A percentile compares a stretch with the other conserved stretches of the same genome.
These are phyloP conservation scores for Trochalopteron elliotii DNA, from an alignment of 2,113 vertebrate species.

Conservation along the genomic window DNA sequence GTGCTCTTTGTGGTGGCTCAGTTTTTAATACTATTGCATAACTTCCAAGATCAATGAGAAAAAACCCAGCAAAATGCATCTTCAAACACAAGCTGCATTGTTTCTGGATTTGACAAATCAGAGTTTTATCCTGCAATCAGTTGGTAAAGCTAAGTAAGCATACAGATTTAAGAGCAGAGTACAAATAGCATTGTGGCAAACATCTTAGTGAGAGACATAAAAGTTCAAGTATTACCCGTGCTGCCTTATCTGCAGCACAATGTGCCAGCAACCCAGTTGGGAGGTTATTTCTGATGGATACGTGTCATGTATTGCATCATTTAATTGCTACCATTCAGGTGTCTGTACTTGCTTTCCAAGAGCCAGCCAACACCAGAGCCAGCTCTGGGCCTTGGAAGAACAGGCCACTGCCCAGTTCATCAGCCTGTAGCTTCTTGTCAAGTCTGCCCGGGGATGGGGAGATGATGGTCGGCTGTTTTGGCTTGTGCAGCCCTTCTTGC, in stretches of 20 bases:
- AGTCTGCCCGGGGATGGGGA: not conserved
- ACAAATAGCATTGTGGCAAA: not conserved
- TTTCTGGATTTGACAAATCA: not conserved
- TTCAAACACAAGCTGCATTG: slow-evolving; percentile 19
- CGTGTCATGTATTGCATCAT: not conserved
- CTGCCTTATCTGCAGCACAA: not conserved
- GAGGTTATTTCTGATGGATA: slow-evolving; percentile 18
- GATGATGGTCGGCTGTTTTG: not conserved
- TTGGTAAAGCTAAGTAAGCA: not conserved
- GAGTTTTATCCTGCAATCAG: not conserved
- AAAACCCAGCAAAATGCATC: not conserved
- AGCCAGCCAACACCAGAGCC: not conserved
- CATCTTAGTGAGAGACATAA: not conserved
- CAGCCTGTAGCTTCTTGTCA: slow-evolving; percentile 6
- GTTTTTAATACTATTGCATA: slow-evolving; percentile 37
- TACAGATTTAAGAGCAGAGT: not conserved
- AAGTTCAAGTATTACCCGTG: not conserved
- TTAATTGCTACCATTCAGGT: slow-evolving; percentile 9
- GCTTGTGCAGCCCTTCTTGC: not conserved
- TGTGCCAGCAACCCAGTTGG: not conserved
- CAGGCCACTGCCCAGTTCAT: not conserved
- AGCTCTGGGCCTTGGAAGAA: not conserved
- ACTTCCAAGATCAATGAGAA: not conserved
- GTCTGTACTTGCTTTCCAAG: slow-evolving; percentile 23
- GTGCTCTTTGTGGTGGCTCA: not conserved